Evolutionary conservation across 2,113 vertebrate species (phyloP), one percentile per base, ranked within the genome.

Genomic region (Ciconia stormi): DNA sequence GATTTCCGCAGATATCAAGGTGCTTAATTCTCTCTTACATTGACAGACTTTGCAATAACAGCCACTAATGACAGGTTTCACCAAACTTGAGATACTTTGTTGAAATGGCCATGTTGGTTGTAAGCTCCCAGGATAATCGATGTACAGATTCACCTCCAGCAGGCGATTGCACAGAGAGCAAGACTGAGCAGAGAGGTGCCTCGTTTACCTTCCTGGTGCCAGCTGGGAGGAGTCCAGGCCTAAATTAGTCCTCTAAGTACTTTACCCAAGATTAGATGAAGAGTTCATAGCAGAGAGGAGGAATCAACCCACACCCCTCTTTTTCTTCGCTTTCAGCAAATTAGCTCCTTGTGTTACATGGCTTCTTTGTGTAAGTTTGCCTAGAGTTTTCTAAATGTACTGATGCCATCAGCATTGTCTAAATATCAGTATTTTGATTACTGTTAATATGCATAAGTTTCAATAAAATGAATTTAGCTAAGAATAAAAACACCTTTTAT

Each of bases 401-500:
- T 82, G 42, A 44, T 78, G 55, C 44, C 76, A 89, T 82, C 63
- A 81, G 38, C 52, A 82, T 29, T 50, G 26, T 85, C 61, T 94
- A 76, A 92, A 78, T 91, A 89, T 90, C 86, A 91, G 65, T 74
- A 63, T 92, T 96, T 89, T 94, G 76, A 83, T 91, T 96, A 88
- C 16, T 74, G 26, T 89, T 95, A 61, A 89, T 89, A 87, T 66
- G 77, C 26, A 47, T 82, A 44, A 55, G 18, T 95, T 97, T 93
- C 81, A 93, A 87, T 87, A 95, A 96, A 95, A 95, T 77, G 20
- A 93, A 95, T 94, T 92, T 73, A 92, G 66, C 77, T 80, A 80
- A 78, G 76, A 97, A 97, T 94, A 85, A 97, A 97, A 98, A 97
- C 85, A 87, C 78, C 86, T 97, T 98, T 98, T 97, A 94, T 92